Base-by-base conservation (phyloP, 2,888 invertebrate genomes). In the Penaeus monodon region DNA sequence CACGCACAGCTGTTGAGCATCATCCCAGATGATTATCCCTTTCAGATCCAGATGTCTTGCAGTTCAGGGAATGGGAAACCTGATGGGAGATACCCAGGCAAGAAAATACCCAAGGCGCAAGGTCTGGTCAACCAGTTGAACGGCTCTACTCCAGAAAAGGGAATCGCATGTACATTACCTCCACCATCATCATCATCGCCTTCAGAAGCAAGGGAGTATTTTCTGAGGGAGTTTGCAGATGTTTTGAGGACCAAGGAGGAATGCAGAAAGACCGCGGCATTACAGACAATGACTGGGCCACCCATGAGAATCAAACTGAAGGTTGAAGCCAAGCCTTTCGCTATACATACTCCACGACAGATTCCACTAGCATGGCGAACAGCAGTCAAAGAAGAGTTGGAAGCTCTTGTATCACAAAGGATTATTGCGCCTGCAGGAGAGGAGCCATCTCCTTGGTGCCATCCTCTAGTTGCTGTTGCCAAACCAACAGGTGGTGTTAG, bases 91-190 rank as follows among this genome's bases (percentile, higher is more conserved):
- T 0, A 44, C 44, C 8, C 44, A 8, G 44, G 44, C 44, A 44
- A 44, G 44, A 44, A 44, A 44, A 44, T 44, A 44, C 44, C 44
- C 1, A 44, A 44, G 10, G 44, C 44, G 10, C 44, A 10, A 44
- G 8, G 8, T 44, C 10, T 10, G 1, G 10, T 44, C 44, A 44
- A 44, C 44, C 8, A 44, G 10, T 44, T 44, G 10, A 44, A 10
- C 10, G 1, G 8, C 44, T 10, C 10, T 44, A 10, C 6, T 44
- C 44, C 44, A 0, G 44, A 44, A 44, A 29, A 29, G 10, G n/a
- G n/a, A n/a, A n/a, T n/a, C n/a, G n/a, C n/a, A n/a, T 1, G 2
- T 57, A 17, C 3, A 0, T 17, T 2, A 2, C 3, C 57, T 17
- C 57, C 20, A 2, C 57, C 57, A 17, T 2, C 17, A 17, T 57